Conservation (phyloP, 2,797 vertebrate species). For the Avahi laniger region DNA sequence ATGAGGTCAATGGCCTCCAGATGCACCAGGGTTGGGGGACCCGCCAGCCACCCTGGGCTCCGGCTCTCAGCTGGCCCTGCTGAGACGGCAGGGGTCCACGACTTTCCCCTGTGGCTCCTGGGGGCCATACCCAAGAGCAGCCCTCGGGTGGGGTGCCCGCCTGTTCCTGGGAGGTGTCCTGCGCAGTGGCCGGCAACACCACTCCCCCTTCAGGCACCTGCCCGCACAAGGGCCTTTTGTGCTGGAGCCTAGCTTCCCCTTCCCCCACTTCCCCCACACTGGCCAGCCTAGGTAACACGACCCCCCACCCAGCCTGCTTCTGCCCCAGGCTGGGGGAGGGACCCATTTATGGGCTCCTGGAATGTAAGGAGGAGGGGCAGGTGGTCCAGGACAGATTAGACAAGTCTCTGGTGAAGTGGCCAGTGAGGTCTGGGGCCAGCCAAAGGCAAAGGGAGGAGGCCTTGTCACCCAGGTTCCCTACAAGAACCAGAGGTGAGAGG, state of each 20-base stretch:
- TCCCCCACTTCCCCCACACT: neutral
- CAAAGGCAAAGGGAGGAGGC: neutral
- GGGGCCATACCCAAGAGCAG: neutral
- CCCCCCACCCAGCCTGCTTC: neutral
- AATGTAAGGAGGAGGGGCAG: neutral
- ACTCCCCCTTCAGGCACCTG: slow-evolving; percentile 29
- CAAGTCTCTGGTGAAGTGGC: neutral
- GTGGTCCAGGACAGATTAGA: neutral
- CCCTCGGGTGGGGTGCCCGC: neutral
- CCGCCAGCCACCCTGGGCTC: neutral
- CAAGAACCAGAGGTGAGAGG: neutral
- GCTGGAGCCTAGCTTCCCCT: slow-evolving; percentile 1
- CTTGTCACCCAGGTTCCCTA: neutral
- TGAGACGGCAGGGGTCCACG: neutral
- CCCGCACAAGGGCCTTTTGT: slow-evolving; percentile 75
- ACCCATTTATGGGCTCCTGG: neutral
- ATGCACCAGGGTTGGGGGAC: neutral
- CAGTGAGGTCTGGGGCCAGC: neutral
- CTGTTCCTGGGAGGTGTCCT: neutral
- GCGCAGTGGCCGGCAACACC: neutral
- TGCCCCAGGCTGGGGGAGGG: neutral
- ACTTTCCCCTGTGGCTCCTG: neutral
- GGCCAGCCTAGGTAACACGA: slow-evolving; percentile 47
- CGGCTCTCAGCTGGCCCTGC: neutral
- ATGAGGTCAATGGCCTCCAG: neutral